phyloP scores from a whole-genome alignment of 2,888 invertebrate species.

The Masnerella sp. region DNA sequence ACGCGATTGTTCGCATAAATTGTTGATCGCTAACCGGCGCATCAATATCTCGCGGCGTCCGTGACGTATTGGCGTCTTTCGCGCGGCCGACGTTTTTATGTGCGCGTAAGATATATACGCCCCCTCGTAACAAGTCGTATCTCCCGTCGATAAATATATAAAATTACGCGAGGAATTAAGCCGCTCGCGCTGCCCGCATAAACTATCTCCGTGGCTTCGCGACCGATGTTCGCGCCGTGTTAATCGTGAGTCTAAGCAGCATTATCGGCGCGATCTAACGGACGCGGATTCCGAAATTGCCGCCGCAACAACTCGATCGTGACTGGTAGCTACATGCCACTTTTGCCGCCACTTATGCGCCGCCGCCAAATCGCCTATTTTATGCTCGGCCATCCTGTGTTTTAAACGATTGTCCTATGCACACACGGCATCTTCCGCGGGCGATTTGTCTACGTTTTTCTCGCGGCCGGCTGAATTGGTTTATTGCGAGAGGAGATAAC shows the following conservation, averaged over 20 bases:
- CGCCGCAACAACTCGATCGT: slow-evolving; percentile 75
- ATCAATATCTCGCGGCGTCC: slow-evolving; percentile 31
- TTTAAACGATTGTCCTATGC: slow-evolving; percentile 25
- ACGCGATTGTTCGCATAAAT: slow-evolving; percentile 38
- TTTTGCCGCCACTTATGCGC: slow-evolving; percentile 67
- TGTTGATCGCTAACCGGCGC: slow-evolving; percentile 36
- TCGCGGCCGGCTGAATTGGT: no score
- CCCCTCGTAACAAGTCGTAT: slow-evolving; percentile 43
- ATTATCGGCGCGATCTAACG: no score
- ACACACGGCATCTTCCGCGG: no score
- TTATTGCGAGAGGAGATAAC: no score
- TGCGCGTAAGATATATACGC: slow-evolving; percentile 37
- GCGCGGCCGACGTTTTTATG: slow-evolving; percentile 37
- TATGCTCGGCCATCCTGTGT: slow-evolving; percentile 63
- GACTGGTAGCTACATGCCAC: slow-evolving; percentile 72
- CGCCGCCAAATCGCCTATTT: slow-evolving; percentile 66
- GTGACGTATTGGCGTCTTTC: slow-evolving; percentile 40
- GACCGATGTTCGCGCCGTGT: no score
- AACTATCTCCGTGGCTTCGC: slow-evolving; percentile 34
- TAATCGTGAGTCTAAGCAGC: no score
- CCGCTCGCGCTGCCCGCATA: slow-evolving; percentile 63
- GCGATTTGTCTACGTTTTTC: no score
- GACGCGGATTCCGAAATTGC: no score
- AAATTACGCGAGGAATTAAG: no score
- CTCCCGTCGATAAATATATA: no score